Evolutionary conservation across 2,888 invertebrate species (phyloP).

Genomic region (Nasonia oneida): DNA sequence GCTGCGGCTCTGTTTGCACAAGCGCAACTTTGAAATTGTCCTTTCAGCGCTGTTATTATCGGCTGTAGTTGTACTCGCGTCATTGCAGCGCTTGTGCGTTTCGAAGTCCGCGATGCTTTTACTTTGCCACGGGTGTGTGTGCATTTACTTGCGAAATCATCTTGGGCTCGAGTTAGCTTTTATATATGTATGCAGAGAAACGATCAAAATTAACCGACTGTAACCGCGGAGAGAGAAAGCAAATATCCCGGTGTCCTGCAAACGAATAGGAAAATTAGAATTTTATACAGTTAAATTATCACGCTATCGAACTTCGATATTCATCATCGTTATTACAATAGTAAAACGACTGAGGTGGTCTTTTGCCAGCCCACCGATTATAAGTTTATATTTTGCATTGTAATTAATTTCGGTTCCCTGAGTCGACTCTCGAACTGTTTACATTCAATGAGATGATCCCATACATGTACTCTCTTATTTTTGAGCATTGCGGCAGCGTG

Average conservation of each 20-base stretch:
- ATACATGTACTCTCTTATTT: no score
- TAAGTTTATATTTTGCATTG: neutral
- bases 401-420: neutral
- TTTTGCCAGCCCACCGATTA: no score
- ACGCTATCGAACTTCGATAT: no score
- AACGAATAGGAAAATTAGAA: no score
- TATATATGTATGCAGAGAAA: neutral
- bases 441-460: neutral
- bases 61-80: neutral
- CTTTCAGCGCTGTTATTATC: conserved; percentile 39
- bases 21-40: conserved; percentile 30
- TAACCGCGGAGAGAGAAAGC: no score
- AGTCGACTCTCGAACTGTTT: neutral
- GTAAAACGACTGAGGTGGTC: no score
- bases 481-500: neutral
- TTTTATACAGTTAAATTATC: no score
- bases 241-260: no score
- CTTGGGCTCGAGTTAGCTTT: neutral
- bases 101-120: neutral
- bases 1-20: neutral
- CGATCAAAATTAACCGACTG: neutral
- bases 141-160: neutral
- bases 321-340: no score
- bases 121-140: neutral
- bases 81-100: neutral